Conservation (phyloP, 2,797 vertebrate species). For the Iguana delicatissima region DNA sequence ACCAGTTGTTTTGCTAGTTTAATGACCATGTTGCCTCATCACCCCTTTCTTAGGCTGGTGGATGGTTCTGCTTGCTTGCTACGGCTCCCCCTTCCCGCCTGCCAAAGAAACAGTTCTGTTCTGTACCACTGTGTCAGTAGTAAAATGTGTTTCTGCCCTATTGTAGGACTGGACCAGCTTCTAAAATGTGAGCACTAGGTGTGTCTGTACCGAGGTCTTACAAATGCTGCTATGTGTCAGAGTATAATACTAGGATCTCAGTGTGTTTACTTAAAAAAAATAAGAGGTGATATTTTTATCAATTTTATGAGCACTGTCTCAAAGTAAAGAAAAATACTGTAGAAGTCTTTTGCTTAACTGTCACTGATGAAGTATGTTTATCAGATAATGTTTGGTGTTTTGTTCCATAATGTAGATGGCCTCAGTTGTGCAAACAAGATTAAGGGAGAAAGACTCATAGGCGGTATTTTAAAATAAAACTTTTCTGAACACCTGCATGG, state of each 20-base stretch:
- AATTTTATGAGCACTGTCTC: neutral
- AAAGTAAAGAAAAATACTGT: slow-evolving; percentile 3
- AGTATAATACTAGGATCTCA: too few species aligned
- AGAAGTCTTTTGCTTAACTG: neutral
- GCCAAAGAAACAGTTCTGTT: neutral
- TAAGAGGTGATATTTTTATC: neutral
- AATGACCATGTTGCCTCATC: neutral
- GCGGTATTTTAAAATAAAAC: slow-evolving; percentile 66
- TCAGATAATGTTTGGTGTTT: slow-evolving; percentile 61
- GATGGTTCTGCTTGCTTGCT: neutral
- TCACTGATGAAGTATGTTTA: slow-evolving; percentile 52
- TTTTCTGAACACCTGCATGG: slow-evolving; percentile 72
- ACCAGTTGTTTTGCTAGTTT: neutral
- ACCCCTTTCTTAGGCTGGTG: neutral
- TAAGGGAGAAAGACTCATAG: slow-evolving; percentile 65
- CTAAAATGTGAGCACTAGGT: too few species aligned
- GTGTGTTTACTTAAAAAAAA: slow-evolving; percentile 1
- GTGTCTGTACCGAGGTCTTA: neutral
- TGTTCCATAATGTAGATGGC: slow-evolving; percentile 45
- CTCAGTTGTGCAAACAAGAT: slow-evolving; percentile 54
- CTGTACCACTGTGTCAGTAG: too few species aligned
- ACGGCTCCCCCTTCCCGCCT: too few species aligned
- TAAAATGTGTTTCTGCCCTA: neutral
- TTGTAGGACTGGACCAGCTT: neutral
- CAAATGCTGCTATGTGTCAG: neutral